These are phyloP conservation scores for Aspidapion aeneum DNA, from an alignment of 2,888 invertebrate species.

Conservation along the genomic window DNA sequence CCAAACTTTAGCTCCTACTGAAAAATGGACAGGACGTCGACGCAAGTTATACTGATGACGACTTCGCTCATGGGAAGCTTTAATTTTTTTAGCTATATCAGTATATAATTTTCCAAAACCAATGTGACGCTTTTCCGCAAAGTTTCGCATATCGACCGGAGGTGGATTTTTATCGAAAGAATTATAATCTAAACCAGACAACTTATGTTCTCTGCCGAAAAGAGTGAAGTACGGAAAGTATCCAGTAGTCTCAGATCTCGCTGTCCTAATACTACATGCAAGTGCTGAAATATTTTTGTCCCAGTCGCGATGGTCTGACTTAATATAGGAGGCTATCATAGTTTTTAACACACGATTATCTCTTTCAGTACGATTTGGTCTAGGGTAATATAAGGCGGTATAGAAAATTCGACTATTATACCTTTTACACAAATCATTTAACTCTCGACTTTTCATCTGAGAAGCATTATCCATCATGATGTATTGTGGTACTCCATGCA, in stretches of 20 bases:
- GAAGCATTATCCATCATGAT: slow-evolving; percentile 22
- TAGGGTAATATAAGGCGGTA: slow-evolving; percentile 25
- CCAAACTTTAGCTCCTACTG: slow-evolving; percentile 21
- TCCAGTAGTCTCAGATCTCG: slow-evolving; percentile 11
- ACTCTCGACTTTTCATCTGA: slow-evolving; percentile 14
- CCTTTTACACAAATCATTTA: slow-evolving; percentile 6
- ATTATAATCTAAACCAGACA: neutral
- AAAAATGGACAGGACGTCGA: slow-evolving; percentile 11
- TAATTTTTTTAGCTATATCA: neutral
- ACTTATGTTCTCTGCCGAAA: slow-evolving; percentile 13
- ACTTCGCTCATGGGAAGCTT: slow-evolving; percentile 14
- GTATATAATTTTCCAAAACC: neutral
- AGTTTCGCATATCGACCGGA: neutral
- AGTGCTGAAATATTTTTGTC: neutral
- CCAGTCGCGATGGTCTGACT: neutral
- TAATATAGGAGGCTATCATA: slow-evolving; percentile 26
- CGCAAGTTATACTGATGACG: slow-evolving; percentile 20
- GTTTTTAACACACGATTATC: slow-evolving; percentile 25
- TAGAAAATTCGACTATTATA: slow-evolving; percentile 14
- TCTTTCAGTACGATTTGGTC: slow-evolving; percentile 26
- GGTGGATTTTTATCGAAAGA: neutral
- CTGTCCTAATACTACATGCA: slow-evolving; percentile 10
- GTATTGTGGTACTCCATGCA: slow-evolving; percentile 20
- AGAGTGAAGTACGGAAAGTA: slow-evolving; percentile 16
- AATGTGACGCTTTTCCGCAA: neutral